Percentiles rank a stretch among this genome's conserved stretches.
Conservation (phyloP, 2,113 vertebrate genomes). For the Campylomormyrus tamandua region DNA sequence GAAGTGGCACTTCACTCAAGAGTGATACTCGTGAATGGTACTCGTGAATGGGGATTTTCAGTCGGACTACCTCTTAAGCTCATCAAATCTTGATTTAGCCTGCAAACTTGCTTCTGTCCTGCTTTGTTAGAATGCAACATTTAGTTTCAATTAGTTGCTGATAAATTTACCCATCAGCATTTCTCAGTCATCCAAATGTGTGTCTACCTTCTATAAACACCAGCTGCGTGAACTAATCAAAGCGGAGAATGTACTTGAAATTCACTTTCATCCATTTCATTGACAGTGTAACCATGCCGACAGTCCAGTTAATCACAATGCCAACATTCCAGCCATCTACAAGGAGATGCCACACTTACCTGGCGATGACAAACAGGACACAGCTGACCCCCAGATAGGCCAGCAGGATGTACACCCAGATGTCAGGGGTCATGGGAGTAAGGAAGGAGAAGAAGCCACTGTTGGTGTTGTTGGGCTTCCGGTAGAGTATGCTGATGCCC, state of each 20-base stretch:
- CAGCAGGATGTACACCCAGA: conserved; percentile 97
- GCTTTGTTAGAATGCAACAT: not conserved
- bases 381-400: conserved; percentile 97
- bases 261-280: not conserved
- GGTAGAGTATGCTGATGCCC: conserved; percentile 96
- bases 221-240: not conserved
- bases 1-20: not conserved
- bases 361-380: conserved; percentile 96
- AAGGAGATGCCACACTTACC: conserved; percentile 59
- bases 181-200: not conserved
- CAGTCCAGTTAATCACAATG: not conserved
- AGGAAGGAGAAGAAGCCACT: conserved; percentile 98
- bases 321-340: not conserved
- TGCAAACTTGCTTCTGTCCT: not conserved
- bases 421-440: conserved; percentile 92
- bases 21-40: not conserved
- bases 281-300: not conserved
- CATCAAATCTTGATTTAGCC: not conserved
- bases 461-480: conserved; percentile 89
- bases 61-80: not conserved
- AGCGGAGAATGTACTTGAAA: not conserved
- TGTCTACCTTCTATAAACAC: not conserved
- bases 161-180: not conserved
- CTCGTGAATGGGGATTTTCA: not conserved
- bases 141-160: not conserved